These are phyloP conservation scores for Ericerus pela DNA, from an alignment of 1,140 invertebrate species.

Conservation along the genomic window DNA sequence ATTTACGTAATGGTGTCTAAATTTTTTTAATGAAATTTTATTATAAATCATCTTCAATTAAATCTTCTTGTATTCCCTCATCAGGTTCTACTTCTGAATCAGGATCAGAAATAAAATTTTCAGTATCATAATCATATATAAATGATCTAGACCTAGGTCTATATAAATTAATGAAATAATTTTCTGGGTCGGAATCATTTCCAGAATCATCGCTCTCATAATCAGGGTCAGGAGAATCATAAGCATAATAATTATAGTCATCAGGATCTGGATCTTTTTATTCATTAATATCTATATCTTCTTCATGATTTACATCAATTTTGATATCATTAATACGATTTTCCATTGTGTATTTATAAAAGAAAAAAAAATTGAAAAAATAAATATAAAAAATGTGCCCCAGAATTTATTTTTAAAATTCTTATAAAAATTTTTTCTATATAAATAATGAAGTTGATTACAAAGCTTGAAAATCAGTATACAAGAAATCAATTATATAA, in stretches of 20 bases:
- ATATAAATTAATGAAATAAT: slow-evolving; percentile 5
- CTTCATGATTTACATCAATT: no score
- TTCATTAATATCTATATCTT: background rate
- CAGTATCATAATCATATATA: background rate
- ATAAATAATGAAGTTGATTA: background rate
- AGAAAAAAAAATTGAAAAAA: background rate
- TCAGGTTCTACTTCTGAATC: slow-evolving; percentile 4
- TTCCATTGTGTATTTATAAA: background rate
- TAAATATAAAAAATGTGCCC: background rate
- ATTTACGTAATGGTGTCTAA: no score
- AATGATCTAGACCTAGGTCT: slow-evolving; percentile 3
- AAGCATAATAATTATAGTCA: no score
- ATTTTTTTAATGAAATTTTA: no score
- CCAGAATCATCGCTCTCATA: slow-evolving; percentile 1
- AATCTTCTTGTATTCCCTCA: no score
- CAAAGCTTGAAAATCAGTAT: background rate
- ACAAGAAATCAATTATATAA: background rate
- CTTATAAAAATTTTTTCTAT: background rate
- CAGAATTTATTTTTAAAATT: background rate
- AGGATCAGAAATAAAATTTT: background rate
- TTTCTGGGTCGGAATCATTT: background rate
- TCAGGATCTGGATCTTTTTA: background rate
- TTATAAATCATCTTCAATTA: background rate
- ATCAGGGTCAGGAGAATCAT: background rate
- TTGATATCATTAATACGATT: background rate